A percentile compares a stretch with the other conserved stretches of the same genome.
phyloP scores from a whole-genome alignment of 2,888 invertebrate genomes.

The Corbicula japonica region DNA sequence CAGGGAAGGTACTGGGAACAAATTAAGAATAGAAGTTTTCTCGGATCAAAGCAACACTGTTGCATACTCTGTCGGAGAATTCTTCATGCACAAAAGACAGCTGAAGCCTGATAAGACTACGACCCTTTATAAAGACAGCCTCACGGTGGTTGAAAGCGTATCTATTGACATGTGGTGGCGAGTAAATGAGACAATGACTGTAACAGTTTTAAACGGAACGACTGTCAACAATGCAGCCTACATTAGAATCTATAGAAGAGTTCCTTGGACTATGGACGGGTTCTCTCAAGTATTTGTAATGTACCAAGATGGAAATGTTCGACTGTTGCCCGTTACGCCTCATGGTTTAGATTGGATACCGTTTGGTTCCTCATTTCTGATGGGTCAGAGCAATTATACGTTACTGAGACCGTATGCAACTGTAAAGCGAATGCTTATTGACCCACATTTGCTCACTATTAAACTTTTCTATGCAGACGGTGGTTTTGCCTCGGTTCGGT shows the following conservation, averaged over 20 bases:
- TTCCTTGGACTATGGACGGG: slow-evolving; percentile 68
- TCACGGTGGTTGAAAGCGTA: slow-evolving; percentile 68
- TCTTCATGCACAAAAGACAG: slow-evolving; percentile 62
- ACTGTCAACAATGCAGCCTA: slow-evolving; percentile 61
- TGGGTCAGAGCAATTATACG: slow-evolving; percentile 69
- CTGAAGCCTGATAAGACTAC: slow-evolving; percentile 55
- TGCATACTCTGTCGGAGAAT: slow-evolving; percentile 50
- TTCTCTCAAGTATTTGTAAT: slow-evolving; percentile 75
- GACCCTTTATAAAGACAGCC: slow-evolving; percentile 57
- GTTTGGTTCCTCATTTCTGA: slow-evolving; percentile 75
- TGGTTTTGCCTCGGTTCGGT: slow-evolving; percentile 33
- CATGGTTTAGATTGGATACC: slow-evolving; percentile 77
- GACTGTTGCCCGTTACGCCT: slow-evolving; percentile 71
- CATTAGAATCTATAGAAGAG: slow-evolving; percentile 64
- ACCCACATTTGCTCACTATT: slow-evolving; percentile 56
- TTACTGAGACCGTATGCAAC: slow-evolving; percentile 65
- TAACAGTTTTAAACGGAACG: slow-evolving; percentile 50
- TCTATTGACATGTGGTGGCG: slow-evolving; percentile 76
- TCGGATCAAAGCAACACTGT: slow-evolving; percentile 7
- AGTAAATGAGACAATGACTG: slow-evolving; percentile 70
- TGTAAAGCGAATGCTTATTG: slow-evolving; percentile 66
- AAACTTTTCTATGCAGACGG: slow-evolving; percentile 65
- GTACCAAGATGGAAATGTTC: slow-evolving; percentile 76
- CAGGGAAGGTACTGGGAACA: slow-evolving; percentile 62
- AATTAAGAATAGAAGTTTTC: slow-evolving; percentile 58